A percentile compares a stretch with the other conserved stretches of the same genome.
Evolutionary conservation across 2,888 invertebrate genomes (phyloP).

Genomic region (Aplocera efformata): DNA sequence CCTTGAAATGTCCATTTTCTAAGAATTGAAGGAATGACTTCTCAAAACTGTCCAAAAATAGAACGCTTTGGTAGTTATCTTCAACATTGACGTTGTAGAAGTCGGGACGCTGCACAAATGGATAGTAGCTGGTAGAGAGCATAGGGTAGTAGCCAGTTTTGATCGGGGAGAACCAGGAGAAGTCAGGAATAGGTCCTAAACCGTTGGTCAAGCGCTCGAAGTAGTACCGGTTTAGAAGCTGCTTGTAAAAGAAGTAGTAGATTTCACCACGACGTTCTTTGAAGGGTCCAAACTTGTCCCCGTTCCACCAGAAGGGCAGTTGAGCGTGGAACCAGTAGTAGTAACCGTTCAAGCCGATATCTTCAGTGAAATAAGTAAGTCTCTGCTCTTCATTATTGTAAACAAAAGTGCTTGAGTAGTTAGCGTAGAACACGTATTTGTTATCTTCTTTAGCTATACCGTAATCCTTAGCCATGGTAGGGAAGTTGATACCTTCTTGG

Average conservation of each 20-base stretch:
- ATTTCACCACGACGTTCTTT: constrained; percentile 83
- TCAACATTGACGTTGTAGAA: constrained; percentile 80
- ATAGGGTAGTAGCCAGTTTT: constrained; percentile 54
- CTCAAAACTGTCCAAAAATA: constrained; percentile 82
- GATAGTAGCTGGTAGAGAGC: constrained; percentile 42
- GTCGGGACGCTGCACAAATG: constrained; percentile 80
- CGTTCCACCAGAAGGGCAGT: constrained; percentile 83
- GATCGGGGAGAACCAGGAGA: constrained; percentile 83
- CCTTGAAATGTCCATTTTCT: constrained; percentile 80
- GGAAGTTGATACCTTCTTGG: constrained; percentile 47
- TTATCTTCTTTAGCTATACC: constrained; percentile 64
- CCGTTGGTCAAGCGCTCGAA: constrained; percentile 84
- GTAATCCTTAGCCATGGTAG: constrained; percentile 49
- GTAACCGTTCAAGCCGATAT: constrained; percentile 83
- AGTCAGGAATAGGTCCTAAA: constrained; percentile 80
- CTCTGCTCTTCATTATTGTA: constrained; percentile 80
- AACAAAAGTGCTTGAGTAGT: constrained; percentile 77
- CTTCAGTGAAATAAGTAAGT: constrained; percentile 85
- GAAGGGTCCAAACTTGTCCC: constrained; percentile 63
- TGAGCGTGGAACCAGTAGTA: constrained; percentile 83
- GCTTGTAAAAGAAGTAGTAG: constrained; percentile 84
- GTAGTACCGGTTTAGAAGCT: constrained; percentile 84
- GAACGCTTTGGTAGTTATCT: constrained; percentile 63
- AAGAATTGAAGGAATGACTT: constrained; percentile 72
- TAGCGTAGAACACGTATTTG: constrained; percentile 75